Conservation (phyloP, 1,140 invertebrate species). For the Aporrectodea caliginosa region DNA sequence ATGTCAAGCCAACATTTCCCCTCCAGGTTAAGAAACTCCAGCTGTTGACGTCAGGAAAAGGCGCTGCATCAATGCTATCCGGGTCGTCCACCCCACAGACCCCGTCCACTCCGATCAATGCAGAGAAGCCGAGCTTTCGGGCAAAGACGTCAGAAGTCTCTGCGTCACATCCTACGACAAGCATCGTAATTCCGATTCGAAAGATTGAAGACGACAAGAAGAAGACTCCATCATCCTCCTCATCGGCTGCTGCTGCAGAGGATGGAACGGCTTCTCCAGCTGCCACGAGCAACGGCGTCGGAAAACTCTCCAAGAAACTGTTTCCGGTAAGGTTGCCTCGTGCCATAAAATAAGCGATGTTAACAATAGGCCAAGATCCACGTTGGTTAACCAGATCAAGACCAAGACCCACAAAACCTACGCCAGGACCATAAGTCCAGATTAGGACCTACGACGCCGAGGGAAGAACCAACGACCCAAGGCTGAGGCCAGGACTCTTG, state of each 20-base stretch:
- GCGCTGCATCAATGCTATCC: not conserved
- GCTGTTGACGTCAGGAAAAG: not conserved
- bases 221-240: no score
- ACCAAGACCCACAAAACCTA: no score
- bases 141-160: no score
- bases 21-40: not conserved
- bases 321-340: not conserved
- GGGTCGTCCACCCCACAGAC: not conserved
- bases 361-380: no score
- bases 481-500: no score
- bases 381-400: no score
- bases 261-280: not conserved
- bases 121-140: not conserved
- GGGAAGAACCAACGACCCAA: no score
- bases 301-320: not conserved
- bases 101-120: not conserved
- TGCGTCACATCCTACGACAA: not conserved
- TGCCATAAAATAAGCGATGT: no score
- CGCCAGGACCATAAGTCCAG: no score
- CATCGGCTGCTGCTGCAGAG: no score
- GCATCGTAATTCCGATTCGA: not conserved
- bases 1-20: no score
- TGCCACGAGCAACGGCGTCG: not conserved
- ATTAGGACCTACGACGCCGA: no score
- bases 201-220: not conserved